Evolutionary conservation across 2,113 vertebrate species (phyloP).

Genomic region (Prochilodus magdalenae): DNA sequence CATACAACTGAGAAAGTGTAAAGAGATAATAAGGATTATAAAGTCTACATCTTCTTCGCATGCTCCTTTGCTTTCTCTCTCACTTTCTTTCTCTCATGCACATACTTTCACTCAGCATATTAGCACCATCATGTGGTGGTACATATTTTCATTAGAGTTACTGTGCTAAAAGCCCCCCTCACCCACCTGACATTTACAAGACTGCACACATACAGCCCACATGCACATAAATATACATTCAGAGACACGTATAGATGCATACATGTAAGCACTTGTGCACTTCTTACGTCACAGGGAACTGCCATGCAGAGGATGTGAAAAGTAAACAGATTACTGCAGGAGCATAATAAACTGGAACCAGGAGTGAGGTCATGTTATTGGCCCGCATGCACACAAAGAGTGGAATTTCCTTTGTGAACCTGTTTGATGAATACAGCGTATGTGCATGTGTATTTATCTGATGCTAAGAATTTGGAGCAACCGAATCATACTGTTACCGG

Average conservation of each 20-base stretch:
- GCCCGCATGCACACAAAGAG: not conserved
- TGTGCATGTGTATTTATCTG: slow-evolving; percentile 16
- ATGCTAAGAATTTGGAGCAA: not conserved
- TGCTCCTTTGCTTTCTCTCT: not conserved
- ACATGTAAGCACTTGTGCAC: slow-evolving; percentile 12
- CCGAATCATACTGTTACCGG: not conserved
- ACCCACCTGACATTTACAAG: slow-evolving; percentile 10
- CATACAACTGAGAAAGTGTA: not conserved
- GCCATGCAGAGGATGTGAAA: slow-evolving; percentile 26
- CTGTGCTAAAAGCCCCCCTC: slow-evolving; percentile 19
- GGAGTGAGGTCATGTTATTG: slow-evolving; percentile 35
- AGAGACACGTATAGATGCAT: slow-evolving; percentile 19
- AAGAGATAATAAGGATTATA: no score
- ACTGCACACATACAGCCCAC: slow-evolving; percentile 24
- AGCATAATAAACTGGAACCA: slow-evolving; percentile 3
- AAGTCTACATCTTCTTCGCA: not conserved
- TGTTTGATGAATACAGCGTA: not conserved
- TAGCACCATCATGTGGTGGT: slow-evolving; percentile 18
- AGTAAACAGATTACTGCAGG: slow-evolving; percentile 40
- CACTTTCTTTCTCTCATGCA: not conserved
- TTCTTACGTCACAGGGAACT: not conserved
- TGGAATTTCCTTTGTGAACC: slow-evolving; percentile 22
- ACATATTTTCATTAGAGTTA: slow-evolving; percentile 45
- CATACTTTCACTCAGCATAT: not conserved
- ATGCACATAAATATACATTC: slow-evolving; percentile 14